Percentiles rank a stretch among this genome's conserved stretches.
Evolutionary conservation across 2,888 invertebrate genomes (phyloP).

Genomic region (Blomia tropicalis): DNA sequence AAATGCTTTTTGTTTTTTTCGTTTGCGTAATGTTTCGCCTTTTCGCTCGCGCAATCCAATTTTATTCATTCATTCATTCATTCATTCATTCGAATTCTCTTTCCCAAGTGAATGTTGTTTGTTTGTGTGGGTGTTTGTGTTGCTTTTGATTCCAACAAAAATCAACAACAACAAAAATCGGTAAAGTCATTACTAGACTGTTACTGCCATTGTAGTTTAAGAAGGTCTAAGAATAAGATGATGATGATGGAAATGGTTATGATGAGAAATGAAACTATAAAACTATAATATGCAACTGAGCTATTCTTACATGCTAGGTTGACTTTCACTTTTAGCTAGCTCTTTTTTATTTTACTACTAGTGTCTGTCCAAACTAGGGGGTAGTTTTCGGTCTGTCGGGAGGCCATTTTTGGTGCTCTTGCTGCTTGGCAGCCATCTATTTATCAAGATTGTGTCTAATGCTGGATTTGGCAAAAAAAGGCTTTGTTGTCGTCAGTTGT

Average conservation of each 20-base stretch:
- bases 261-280: conserved; percentile 6
- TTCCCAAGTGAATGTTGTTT: neutral
- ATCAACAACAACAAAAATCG: too few species aligned
- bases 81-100: neutral
- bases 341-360: too few species aligned
- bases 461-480: conserved; percentile 1
- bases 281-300: conserved; percentile 8
- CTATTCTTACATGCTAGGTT: conserved; percentile 15
- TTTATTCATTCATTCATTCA: neutral
- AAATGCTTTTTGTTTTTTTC: too few species aligned
- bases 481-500: too few species aligned
- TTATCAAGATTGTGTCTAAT: conserved; percentile 10
- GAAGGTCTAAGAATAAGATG: neutral
- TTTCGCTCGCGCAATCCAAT: too few species aligned
- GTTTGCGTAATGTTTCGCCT: too few species aligned
- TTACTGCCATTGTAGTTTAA: too few species aligned
- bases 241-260: neutral
- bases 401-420: neutral
- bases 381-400: too few species aligned
- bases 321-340: conserved; percentile 5
- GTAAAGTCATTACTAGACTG: too few species aligned
- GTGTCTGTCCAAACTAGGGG: too few species aligned
- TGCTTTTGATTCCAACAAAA: too few species aligned
- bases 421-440: conserved; percentile 2
- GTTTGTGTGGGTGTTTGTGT: neutral